Base-by-base conservation (phyloP, 2,797 vertebrate species). In the Oryzias dopingdopingensis region DNA sequence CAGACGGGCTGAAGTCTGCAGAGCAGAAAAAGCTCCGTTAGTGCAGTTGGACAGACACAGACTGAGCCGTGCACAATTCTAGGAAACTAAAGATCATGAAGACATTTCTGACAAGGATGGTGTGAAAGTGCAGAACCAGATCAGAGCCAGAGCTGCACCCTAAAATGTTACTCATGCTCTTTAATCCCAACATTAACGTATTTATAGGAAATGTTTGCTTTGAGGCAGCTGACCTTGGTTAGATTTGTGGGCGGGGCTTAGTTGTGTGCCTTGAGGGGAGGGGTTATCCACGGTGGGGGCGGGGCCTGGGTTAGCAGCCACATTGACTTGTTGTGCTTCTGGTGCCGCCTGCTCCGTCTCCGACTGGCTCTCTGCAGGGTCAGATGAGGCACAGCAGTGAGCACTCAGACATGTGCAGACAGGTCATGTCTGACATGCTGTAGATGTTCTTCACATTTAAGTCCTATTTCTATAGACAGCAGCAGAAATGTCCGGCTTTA, bases 341-440 rank as follows among this genome's bases (percentile, higher is more conserved):
- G 26, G 44, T 0, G 76, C 48, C 0, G 66, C 18, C 12, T 90
- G 72, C 76, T 98, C 96, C 0, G 79, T 81, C 57, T 97, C 95
- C 0, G 92, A 93, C 72, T 94, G 94, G 82, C 91, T 94, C 67
- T 95, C 96, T 99, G 83, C 6, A 55, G 71, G 58, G 2, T 17
- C 65, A 3, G 47, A n/a, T 18, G 12, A 41, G 14, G n/a, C 10
- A 4, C 8, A 17, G 5, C 24, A 46, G 0, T 2, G 41, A 6
- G 26, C 2, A 12, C 32, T 32, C 29, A 32, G 29, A 32, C 29
- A 18, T 18, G 18, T 18, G 18, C 18, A 18, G 18, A 18, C 18
- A 18, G 18, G 18, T 18, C 18, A 18, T 18, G 18, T 32, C 29
- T 32, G 29, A 26, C 24, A 26, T 26, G 6, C 7, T 10, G 8